These are phyloP conservation scores for Thunnus thynnus DNA, from an alignment of 2,113 vertebrate species.

Conservation along the genomic window DNA sequence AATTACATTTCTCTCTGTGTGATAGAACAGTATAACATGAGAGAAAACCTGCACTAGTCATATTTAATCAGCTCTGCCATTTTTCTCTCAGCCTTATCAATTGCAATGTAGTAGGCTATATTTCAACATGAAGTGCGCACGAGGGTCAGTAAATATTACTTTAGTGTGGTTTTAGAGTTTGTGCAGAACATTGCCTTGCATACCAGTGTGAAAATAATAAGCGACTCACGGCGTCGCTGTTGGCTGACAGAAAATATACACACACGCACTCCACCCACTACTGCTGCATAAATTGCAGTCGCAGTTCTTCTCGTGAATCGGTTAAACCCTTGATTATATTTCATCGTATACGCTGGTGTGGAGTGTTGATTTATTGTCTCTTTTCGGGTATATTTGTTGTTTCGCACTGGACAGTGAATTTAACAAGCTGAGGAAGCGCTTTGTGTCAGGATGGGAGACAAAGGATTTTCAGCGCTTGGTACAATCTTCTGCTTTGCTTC, in stretches of 20 bases:
- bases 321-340: background rate
- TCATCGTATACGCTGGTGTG: accelerated
- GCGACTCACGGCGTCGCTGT: conserved; percentile 72
- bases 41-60: too few species aligned
- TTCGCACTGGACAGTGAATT: too few species aligned
- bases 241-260: conserved; percentile 8
- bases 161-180: too few species aligned
- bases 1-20: too few species aligned
- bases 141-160: too few species aligned
- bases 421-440: accelerated
- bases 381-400: accelerated
- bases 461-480: conserved; percentile 49
- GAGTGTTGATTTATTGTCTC: too few species aligned
- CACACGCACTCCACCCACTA: conserved; percentile 59
- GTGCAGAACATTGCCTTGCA: too few species aligned
- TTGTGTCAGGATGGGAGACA: conserved; percentile 42
- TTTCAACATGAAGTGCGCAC: background rate
- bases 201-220: background rate
- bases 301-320: background rate
- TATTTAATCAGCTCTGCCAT: too few species aligned
- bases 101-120: too few species aligned
- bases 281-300: background rate
- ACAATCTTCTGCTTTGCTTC: background rate
- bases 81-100: too few species aligned
- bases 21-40: too few species aligned